A percentile compares a stretch with the other conserved stretches of the same genome.
Evolutionary conservation across 2,113 vertebrate species (phyloP).

Genomic region (Progne subis): DNA sequence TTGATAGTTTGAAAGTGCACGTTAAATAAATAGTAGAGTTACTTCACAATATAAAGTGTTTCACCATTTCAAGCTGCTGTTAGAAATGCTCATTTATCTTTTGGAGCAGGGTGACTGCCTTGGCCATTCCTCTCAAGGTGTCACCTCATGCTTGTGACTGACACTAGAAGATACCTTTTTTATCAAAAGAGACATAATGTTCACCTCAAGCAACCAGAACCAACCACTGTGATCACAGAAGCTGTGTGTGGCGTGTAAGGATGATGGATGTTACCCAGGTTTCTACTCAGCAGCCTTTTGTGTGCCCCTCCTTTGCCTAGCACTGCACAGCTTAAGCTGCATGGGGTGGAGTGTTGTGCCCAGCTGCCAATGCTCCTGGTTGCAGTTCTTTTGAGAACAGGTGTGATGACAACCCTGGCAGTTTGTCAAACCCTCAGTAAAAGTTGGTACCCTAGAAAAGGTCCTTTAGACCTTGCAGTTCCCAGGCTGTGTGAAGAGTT

Average conservation of each 20-base stretch:
- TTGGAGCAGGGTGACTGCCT: too few relatives aligned
- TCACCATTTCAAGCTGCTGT: neutral
- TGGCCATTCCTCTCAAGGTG: neutral
- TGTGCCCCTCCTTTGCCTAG: neutral
- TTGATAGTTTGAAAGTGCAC: neutral
- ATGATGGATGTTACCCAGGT: neutral
- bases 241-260: rapidly evolving
- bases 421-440: neutral
- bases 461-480: neutral
- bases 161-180: neutral
- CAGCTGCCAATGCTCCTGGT: rapidly evolving
- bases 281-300: neutral
- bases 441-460: rapidly evolving
- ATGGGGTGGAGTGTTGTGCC: rapidly evolving
- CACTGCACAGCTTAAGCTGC: neutral
- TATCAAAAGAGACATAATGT: neutral
- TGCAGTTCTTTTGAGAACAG: neutral
- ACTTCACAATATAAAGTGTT: neutral
- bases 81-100: neutral
- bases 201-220: neutral
- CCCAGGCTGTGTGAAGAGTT: too few relatives aligned
- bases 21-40: neutral
- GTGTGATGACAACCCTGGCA: neutral
- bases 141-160: neutral
- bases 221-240: neutral